Evolutionary conservation across 2,113 vertebrate species (phyloP).

Genomic region (Dasyornis broadbenti): DNA sequence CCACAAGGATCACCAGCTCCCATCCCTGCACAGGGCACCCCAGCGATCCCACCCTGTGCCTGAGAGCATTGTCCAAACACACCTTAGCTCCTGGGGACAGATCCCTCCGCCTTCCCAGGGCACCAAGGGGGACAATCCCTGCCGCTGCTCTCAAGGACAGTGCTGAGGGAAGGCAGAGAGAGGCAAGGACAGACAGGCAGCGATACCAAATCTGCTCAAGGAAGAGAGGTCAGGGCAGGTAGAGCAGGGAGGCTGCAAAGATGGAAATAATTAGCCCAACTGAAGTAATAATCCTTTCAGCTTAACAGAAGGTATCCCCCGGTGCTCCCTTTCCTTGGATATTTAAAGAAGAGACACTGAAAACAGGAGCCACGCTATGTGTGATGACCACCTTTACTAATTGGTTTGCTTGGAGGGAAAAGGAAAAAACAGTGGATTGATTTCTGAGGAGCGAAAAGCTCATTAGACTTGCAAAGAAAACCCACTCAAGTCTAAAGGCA

Average conservation of each 20-base stretch:
- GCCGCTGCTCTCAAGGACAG: neutral
- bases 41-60: neutral
- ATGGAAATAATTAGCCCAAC: constrained; percentile 18
- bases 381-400: neutral
- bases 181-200: neutral
- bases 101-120: neutral
- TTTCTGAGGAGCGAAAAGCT: neutral
- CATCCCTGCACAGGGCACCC: neutral
- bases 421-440: neutral
- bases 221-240: neutral
- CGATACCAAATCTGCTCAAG: neutral
- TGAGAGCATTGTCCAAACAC: neutral
- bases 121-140: fast-evolving
- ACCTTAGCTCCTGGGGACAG: neutral
- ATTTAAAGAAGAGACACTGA: neutral
- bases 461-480: constrained; percentile 21
- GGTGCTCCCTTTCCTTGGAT: neutral
- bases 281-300: neutral
- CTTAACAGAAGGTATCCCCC: neutral
- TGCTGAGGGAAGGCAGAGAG: fast-evolving
- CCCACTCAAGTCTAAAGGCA: neutral
- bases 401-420: neutral
- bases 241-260: neutral
- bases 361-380: neutral
- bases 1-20: fast-evolving